Conservation (phyloP, 2,113 vertebrate genomes). For the human region DNA sequence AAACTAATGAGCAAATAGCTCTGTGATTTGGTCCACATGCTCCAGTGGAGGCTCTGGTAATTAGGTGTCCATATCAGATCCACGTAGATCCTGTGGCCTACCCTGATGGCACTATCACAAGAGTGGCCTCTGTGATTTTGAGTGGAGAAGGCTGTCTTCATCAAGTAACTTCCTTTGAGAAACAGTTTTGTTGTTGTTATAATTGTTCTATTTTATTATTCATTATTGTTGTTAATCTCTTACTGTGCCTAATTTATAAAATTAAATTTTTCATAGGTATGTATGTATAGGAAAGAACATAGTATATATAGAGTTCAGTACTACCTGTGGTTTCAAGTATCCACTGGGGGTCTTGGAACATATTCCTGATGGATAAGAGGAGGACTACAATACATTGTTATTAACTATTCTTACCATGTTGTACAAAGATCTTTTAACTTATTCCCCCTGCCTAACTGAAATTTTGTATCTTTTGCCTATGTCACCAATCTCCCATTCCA, state of each 20-base stretch:
- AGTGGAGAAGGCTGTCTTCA: neutral
- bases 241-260: neutral
- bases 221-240: neutral
- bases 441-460: neutral
- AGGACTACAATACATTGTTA: neutral
- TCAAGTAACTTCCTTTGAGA: neutral
- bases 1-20: neutral
- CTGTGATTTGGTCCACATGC: neutral
- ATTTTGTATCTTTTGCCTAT: neutral
- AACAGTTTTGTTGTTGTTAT: neutral
- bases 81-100: accelerated
- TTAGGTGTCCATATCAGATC: neutral
- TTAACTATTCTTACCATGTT: neutral
- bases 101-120: neutral
- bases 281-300: neutral
- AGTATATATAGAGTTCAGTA: neutral
- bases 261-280: neutral
- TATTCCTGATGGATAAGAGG: neutral
- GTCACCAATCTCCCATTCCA: neutral
- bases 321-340: neutral
- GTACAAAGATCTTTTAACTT: neutral
- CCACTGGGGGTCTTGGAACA: neutral
- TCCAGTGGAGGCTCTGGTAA: neutral
- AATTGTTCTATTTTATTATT: neutral
- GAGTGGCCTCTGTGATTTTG: neutral